Evolutionary conservation across 2,113 vertebrate genomes (phyloP), one percentile per base, ranked within the genome.

Genomic region (Myiagra hebetior): DNA sequence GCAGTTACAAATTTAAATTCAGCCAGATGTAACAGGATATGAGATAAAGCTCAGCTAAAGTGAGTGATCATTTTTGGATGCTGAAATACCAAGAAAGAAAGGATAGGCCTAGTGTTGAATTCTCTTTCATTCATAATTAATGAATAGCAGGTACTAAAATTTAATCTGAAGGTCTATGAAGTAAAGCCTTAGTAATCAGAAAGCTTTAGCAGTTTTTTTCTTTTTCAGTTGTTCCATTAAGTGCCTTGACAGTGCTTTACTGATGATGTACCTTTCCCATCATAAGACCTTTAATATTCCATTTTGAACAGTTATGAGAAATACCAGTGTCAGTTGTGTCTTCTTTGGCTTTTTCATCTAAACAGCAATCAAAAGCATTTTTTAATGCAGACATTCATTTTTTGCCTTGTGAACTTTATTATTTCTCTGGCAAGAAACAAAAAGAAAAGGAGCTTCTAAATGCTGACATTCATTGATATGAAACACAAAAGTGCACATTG

Each of bases 21-120:
- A 31, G 47, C 17, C 4, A 15, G 90, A 80, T 60, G 26, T 49
- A 63, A 75, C 41, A 95, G 47, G 47, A 50, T 20, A 17, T 87
- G 62, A 95, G 87, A 89, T 81, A 93, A 92, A 90, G 42, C 81
- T 97, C 92, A 90, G 70, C 65, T 89, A 68, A 46, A 53, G 23
- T 56, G 41, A 27, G 18, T 65, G 69, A 60, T 83, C 56, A 77
- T 89, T 96, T 96, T 52, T 67, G n/a, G 39, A 64, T 62, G 79
- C 89, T 57, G 70, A 97, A 91, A 80, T 84, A 75, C 57, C 39
- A 96, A 44, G 52, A 93, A 96, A 44, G 50, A 94, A 46, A 78
- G 7, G 46, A 92, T 70, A 91, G 20, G 30, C 9, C 87, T 83
- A 39, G 75, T 87, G 52, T 28, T 83, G 74, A 95, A 84, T 85